These are phyloP conservation scores for Araneus ventricosus DNA, from an alignment of 1,140 invertebrate species.

Conservation along the genomic window DNA sequence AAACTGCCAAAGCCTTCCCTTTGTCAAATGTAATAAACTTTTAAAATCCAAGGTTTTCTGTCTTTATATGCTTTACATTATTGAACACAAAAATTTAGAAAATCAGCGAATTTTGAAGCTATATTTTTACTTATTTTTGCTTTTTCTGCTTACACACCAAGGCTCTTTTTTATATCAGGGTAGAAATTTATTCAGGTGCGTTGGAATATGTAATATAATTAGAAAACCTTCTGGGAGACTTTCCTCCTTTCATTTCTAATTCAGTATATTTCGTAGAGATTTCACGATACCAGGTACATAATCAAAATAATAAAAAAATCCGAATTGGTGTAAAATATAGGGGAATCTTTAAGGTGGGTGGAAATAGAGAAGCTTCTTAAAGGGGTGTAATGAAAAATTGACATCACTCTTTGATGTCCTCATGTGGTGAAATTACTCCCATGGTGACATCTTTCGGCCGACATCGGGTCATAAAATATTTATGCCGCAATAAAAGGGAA, in stretches of 20 bases:
- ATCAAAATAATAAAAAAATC: neutral
- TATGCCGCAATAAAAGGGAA: slow-evolving; percentile 58
- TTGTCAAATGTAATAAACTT: too few species aligned
- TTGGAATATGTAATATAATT: neutral
- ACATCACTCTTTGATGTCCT: slow-evolving; percentile 52
- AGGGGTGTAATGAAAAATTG: slow-evolving; percentile 40
- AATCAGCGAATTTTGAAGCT: too few species aligned
- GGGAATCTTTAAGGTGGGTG: neutral
- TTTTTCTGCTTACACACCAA: too few species aligned
- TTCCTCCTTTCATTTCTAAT: neutral
- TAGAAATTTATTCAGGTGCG: too few species aligned
- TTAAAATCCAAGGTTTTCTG: too few species aligned
- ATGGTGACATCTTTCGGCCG: slow-evolving; percentile 33
- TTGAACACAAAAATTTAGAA: too few species aligned
- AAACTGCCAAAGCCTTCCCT: too few species aligned
- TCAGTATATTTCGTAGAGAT: neutral
- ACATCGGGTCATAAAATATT: slow-evolving; percentile 48
- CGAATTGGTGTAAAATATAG: neutral
- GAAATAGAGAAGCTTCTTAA: neutral
- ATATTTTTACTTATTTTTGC: too few species aligned
- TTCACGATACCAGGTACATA: neutral
- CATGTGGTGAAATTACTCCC: slow-evolving; percentile 5
- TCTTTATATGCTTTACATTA: too few species aligned
- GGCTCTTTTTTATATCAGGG: too few species aligned
- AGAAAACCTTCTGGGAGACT: neutral